Percentiles rank a stretch among this genome's conserved stretches.
Conservation (phyloP, 2,797 vertebrate genomes). For the Moxostoma hubbsi region DNA sequence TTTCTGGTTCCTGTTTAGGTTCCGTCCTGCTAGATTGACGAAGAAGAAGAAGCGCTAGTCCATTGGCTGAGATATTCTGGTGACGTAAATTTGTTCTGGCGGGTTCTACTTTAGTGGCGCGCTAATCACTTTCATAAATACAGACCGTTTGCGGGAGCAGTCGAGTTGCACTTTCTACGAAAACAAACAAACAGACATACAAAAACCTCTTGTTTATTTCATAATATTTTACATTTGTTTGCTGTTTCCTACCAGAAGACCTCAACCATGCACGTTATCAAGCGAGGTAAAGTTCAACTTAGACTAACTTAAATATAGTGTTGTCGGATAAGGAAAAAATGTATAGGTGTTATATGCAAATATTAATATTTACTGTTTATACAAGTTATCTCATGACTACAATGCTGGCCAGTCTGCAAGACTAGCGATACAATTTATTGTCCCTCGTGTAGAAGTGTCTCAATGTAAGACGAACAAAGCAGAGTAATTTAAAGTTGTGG, state of each 20-base stretch:
- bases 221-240: not conserved
- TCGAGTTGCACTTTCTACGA: not conserved
- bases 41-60: conserved; percentile 8
- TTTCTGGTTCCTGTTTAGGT: not conserved
- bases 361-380: not conserved
- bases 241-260: not conserved
- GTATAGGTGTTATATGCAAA: not conserved
- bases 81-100: not conserved
- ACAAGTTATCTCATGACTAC: not conserved
- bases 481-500: not conserved
- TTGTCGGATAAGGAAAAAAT: too few relatives aligned
- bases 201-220: not conserved
- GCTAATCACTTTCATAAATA: not conserved
- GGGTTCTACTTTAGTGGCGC: conserved; percentile 1
- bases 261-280: conserved; percentile 88
- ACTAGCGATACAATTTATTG: not conserved
- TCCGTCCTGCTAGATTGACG: not conserved
- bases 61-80: not conserved
- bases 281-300: conserved; percentile 80
- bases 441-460: not conserved
- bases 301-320: too few relatives aligned
- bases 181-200: not conserved
- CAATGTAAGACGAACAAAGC: too few relatives aligned
- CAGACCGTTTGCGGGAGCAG: not conserved
- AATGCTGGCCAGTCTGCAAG: too few relatives aligned